Evolutionary conservation across 2,113 vertebrate species (phyloP), one percentile per base, ranked within the genome.

Genomic region (Pongo pygmaeus): DNA sequence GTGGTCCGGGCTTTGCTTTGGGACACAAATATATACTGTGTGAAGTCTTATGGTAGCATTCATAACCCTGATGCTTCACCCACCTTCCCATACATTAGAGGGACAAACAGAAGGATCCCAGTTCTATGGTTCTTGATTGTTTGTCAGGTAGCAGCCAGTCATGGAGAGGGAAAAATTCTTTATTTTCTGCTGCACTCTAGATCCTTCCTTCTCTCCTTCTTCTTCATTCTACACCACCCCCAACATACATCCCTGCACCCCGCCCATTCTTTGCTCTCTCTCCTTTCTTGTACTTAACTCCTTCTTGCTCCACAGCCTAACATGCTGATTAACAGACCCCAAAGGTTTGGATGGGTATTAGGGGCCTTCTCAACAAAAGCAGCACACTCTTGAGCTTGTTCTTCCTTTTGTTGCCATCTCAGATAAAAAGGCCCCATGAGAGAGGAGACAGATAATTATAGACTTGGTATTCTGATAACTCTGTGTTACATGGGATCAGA

Each of bases 371-470:
- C 70, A 64, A 57, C 30, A 93, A 91, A 72, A 57, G 43, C 27
- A 14, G 2, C 20, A 52, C 43, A 5, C 35, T 93, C 57, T 92
- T 95, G 61, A 92, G 23, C 52, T 64, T 92, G 8, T 32, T 89
- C 0, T 93, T 88, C 30, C 35, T 94, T 93, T 95, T 88, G 48
- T 94, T 93, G 52, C 46, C 50, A 16, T 70, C 32, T 94, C 77
- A 80, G 35, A 64, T 84, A n/a, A 61, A 95, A 88, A 91, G 35
- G 40, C 35, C n/a, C 40, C 38, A 57, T 69, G 84, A 84, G 64
- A 35, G 69, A 93, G 35, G 64, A 88, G 40, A 77, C 67, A 88
- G 59, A 83, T 87, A 87, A 79, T 38, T 55, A 78, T 55, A 81
- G 13, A 91, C 20, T 6, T 70, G 27, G 35, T 91, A 25, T 86